Conservation (phyloP, 2,888 invertebrate species). For the Furcula furcula region DNA sequence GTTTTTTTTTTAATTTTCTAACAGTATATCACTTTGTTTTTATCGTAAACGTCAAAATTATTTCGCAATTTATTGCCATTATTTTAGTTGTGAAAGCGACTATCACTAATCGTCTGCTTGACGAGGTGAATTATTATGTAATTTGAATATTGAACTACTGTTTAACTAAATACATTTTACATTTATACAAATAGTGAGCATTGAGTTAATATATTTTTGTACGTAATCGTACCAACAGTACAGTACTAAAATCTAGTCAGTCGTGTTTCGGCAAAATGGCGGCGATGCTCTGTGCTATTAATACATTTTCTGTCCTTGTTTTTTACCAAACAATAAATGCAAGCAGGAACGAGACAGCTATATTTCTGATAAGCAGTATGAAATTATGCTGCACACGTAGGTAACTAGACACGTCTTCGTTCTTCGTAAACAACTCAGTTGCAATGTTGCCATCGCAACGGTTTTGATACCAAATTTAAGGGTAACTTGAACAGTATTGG, state of each 20-base stretch:
- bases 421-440: slow-evolving; percentile 72
- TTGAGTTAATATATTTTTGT: slow-evolving; percentile 24
- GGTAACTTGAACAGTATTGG: slow-evolving; percentile 7
- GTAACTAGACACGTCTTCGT: slow-evolving; percentile 76
- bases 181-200: slow-evolving; percentile 11
- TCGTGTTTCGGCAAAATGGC: slow-evolving; percentile 76
- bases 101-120: slow-evolving; percentile 21
- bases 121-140: slow-evolving; percentile 11
- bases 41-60: slow-evolving; percentile 27
- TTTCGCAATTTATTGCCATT: slow-evolving; percentile 50
- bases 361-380: slow-evolving; percentile 57
- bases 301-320: slow-evolving; percentile 61
- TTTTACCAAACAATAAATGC: slow-evolving; percentile 12
- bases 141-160: slow-evolving; percentile 13
- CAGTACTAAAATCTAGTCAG: slow-evolving; percentile 54
- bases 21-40: slow-evolving; percentile 28
- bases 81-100: slow-evolving; percentile 28
- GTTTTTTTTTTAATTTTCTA: slow-evolving; percentile 25
- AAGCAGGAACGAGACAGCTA: slow-evolving; percentile 53
- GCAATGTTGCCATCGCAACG: slow-evolving; percentile 54
- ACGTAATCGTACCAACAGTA: slow-evolving; percentile 44
- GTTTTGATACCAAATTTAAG: slow-evolving; percentile 14
- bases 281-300: slow-evolving; percentile 69
- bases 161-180: slow-evolving; percentile 10
- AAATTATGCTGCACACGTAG: slow-evolving; percentile 72